Percentiles rank a stretch among this genome's conserved stretches.
Evolutionary conservation across 2,113 vertebrate genomes (phyloP).

Genomic region (rabbit (Oryctolagus cuniculus)): DNA sequence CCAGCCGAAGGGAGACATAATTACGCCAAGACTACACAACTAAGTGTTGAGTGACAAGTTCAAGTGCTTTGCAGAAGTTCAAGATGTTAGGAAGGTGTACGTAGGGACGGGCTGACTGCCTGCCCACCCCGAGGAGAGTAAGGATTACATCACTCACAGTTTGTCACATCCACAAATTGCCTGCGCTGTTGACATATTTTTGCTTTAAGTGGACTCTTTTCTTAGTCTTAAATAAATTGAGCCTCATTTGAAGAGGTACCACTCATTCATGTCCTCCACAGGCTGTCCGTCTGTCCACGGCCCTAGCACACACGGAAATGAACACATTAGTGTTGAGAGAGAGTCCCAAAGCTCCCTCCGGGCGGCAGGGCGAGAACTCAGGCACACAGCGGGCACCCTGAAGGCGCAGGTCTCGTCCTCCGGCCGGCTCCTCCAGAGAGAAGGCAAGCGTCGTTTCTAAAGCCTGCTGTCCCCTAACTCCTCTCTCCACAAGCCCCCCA

Average conservation of each 20-base stretch:
- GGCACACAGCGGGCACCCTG: background rate
- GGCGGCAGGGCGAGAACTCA: background rate
- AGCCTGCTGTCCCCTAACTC: background rate
- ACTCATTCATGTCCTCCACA: background rate
- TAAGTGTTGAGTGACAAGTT: background rate
- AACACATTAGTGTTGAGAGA: background rate
- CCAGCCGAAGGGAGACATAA: background rate
- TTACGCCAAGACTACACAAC: background rate
- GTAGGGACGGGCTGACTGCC: too few relatives aligned
- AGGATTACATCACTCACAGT: background rate
- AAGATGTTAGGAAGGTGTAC: background rate
- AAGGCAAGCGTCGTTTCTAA: background rate
- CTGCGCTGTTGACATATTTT: background rate
- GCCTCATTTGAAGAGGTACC: background rate
- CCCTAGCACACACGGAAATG: background rate
- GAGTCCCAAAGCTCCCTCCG: background rate
- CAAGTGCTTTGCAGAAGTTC: constrained; percentile 28
- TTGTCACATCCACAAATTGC: background rate
- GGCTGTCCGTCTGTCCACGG: background rate
- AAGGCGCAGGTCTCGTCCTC: background rate
- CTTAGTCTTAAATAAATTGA: background rate
- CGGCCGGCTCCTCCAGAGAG: background rate
- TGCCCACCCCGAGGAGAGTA: background rate
- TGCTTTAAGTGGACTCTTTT: background rate
- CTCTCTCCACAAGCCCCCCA: background rate